These are phyloP conservation scores for Cremastinae sp. DNA, from an alignment of 2,888 invertebrate species.

Conservation along the genomic window DNA sequence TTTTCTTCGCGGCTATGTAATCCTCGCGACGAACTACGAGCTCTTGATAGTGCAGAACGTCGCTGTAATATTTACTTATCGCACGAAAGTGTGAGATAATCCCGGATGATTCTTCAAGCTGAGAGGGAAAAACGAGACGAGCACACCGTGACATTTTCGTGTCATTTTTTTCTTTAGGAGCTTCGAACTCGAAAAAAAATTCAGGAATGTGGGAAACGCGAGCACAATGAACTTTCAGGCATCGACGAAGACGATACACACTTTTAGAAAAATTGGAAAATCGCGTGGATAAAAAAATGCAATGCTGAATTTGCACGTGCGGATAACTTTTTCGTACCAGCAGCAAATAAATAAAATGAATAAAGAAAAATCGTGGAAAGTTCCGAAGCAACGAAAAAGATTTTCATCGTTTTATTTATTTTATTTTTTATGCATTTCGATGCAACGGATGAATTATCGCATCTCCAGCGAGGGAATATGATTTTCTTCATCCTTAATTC, in stretches of 20 bases:
- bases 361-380: too few relatives aligned
- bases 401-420: slow-evolving; percentile 17
- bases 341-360: too few relatives aligned
- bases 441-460: slow-evolving; percentile 49
- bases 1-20: neutral
- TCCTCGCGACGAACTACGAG: slow-evolving; percentile 26
- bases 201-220: slow-evolving; percentile 16
- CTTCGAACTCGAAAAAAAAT: neutral
- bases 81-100: slow-evolving; percentile 33
- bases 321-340: too few relatives aligned
- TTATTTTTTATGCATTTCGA: slow-evolving; percentile 15
- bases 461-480: slow-evolving; percentile 17
- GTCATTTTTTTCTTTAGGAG: slow-evolving; percentile 7
- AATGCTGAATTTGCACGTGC: too few relatives aligned
- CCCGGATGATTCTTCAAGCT: slow-evolving; percentile 14
- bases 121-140: too few relatives aligned
- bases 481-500: neutral
- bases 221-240: too few relatives aligned
- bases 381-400: neutral
- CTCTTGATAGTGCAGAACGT: slow-evolving; percentile 51
- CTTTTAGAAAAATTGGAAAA: too few relatives aligned
- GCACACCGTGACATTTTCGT: too few relatives aligned
- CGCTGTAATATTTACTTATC: slow-evolving; percentile 43
- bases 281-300: too few relatives aligned
- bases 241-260: too few relatives aligned